phyloP scores from a whole-genome alignment of 2,797 vertebrate genomes.

The Cirrhinus molitorella region DNA sequence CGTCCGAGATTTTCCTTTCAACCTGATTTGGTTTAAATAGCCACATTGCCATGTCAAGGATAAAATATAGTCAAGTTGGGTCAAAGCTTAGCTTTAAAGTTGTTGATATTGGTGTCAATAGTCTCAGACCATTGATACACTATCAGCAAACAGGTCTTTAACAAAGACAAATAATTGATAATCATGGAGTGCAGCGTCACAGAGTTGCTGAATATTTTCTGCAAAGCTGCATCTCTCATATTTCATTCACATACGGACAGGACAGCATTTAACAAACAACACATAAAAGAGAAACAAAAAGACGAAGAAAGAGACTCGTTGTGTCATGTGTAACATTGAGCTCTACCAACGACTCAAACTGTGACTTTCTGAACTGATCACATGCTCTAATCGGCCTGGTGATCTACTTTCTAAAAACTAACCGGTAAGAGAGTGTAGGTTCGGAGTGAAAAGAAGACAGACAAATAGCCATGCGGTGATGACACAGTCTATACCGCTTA shows the following conservation, averaged over 20 bases:
- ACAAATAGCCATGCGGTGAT: slow-evolving; percentile 75
- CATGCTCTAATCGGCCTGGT: slow-evolving; percentile 62
- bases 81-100: slow-evolving; percentile 60
- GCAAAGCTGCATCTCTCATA: slow-evolving; percentile 73
- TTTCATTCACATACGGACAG: slow-evolving; percentile 65
- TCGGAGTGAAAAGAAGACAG: slow-evolving; percentile 68
- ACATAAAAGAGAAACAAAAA: slow-evolving; percentile 61
- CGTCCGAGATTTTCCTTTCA: slow-evolving; percentile 70
- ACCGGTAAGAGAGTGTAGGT: slow-evolving; percentile 61
- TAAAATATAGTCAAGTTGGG: slow-evolving; percentile 56
- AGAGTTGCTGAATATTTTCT: slow-evolving; percentile 67
- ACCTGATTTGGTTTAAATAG: slow-evolving; percentile 57
- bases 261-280: slow-evolving; percentile 59
- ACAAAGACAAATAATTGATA: slow-evolving; percentile 59
- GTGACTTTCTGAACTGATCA: slow-evolving; percentile 65
- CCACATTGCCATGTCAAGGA: slow-evolving; percentile 66
- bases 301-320: slow-evolving; percentile 54
- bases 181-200: slow-evolving; percentile 68
- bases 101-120: slow-evolving; percentile 14
- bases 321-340: slow-evolving; percentile 55
- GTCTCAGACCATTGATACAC: slow-evolving; percentile 55
- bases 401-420: slow-evolving; percentile 60
- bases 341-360: slow-evolving; percentile 61
- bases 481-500: slow-evolving; percentile 70
- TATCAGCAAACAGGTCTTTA: slow-evolving; percentile 59